phyloP scores from a whole-genome alignment of 2,797 vertebrate species.

The Etheostoma nigrum region DNA sequence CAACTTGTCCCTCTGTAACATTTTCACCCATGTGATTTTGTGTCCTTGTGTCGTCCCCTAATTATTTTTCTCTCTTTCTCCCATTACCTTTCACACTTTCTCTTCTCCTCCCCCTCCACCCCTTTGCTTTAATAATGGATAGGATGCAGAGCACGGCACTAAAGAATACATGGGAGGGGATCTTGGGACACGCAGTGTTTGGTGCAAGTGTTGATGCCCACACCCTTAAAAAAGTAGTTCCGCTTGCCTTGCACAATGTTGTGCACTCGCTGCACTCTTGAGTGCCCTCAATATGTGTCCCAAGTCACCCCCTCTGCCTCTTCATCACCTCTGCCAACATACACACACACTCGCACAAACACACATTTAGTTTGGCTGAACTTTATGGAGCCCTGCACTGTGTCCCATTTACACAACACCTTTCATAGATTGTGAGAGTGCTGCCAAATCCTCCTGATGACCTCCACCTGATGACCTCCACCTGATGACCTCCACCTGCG shows the following conservation, averaged over 20 bases:
- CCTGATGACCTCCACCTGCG: constrained; percentile 73
- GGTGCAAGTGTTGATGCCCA: constrained; percentile 45
- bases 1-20: constrained; percentile 36
- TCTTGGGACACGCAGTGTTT: constrained; percentile 56
- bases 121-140: constrained; percentile 75
- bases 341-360: constrained; percentile 32
- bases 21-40: constrained; percentile 27
- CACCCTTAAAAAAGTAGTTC: constrained; percentile 50
- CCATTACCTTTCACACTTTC: not conserved
- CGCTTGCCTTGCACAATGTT: constrained; percentile 54
- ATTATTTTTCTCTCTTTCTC: constrained; percentile 20
- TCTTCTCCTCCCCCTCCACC: constrained; percentile 37
- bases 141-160: constrained; percentile 62
- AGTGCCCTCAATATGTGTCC: constrained; percentile 33
- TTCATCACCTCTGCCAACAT: constrained; percentile 15
- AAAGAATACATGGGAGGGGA: constrained; percentile 72
- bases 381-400: constrained; percentile 30
- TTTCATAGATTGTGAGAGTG: constrained; percentile 42
- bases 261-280: constrained; percentile 47
- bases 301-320: constrained; percentile 30
- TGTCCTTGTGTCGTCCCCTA: constrained; percentile 6
- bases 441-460: constrained; percentile 66
- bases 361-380: constrained; percentile 33
- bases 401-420: constrained; percentile 51
- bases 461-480: constrained; percentile 79